Evolutionary conservation across 2,797 vertebrate genomes (phyloP), one percentile per base, ranked within the genome.

Genomic region (Chloroceryle inda): DNA sequence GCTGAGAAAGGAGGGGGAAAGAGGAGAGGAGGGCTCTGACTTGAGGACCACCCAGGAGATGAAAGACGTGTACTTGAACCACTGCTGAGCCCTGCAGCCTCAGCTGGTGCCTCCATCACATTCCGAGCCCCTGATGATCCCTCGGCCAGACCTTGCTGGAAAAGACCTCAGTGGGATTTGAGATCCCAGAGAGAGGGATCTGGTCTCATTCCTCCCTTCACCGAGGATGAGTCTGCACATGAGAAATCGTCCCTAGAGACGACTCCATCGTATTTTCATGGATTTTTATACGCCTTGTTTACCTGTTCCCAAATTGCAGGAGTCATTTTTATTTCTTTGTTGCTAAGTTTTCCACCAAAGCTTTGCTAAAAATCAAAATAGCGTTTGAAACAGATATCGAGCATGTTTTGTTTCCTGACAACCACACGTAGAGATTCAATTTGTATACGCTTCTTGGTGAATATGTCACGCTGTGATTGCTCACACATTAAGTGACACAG

Each of bases 321-420:
- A 91, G 66, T 83, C 29, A 9, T 80, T 91, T 92, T 87, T 63
- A 66, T 82, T 76, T 69, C 75, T 77, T 73, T 86, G 73, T 87
- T 85, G 74, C 78, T 85, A 56, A 89, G n/a, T 85, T 94, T 92
- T 78, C 76, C 49, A 26, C 63, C 79, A 74, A 90, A 79, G 84
- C 89, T 84, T 85, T 37, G 37, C 73, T 85, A 23, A 85, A 87
- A 89, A 85, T 89, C 91, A 78, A 75, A 93, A 91, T 38, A 77
- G 87, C 83, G 62, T 88, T 93, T 94, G 95, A 94, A 95, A 91
- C 55, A 72, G 87, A 89, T 89, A 88, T 89, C 0, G 89, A 96
- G 92, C 82, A 6, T 58, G 83, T 94, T 96, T 94, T 94, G 94
- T 95, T 92, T 96, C 96, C 96, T 96, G 94, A 96, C 95, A 95